Evolutionary conservation across 2,113 vertebrate species (phyloP), one percentile per base, ranked within the genome.

Genomic region (Picathartes gymnocephalus): DNA sequence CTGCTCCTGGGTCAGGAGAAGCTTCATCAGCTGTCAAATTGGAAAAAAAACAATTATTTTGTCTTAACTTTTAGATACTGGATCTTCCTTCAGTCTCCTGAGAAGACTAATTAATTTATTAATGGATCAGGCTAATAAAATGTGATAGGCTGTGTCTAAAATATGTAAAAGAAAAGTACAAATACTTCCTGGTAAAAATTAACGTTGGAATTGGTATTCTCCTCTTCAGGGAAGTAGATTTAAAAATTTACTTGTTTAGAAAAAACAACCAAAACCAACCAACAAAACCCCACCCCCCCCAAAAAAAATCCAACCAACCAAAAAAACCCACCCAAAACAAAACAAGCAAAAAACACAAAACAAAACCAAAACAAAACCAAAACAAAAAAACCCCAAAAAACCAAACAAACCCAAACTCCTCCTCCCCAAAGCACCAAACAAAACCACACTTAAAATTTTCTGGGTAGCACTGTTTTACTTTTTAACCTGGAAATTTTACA

Each of bases 161-260:
- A 66, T 61, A 24, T 2, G 15, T 40, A 15, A 65, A 70, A 53
- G 35, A 31, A 72, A 76, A 57, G 37, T 37, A 28, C 58, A 73
- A 37, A 4, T 66, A 42, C 45, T 80, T 57, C 39, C 22, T 86
- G 66, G 15, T 5, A 3, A 64, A 35, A 91, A 68, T 47, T 39
- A 70, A 77, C 0, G 2, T 4, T 42, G 18, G 54, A 60, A 57
- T 64, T 0, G 0, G 7, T 33, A 23, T 64, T 83, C 69, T 56
- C 23, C 64, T 66, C 40, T 47, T 71, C 37, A 69, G 1, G 6
- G 48, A 76, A 88, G 24, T 39, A 65, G 28, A 45, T 25, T 62
- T 9, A 5, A 76, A 93, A 76, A 6, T 17, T 3, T 2, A 65
- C 10, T 25, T 58, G 28, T 21, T 47, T 25, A 4, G 28, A 50